Base-by-base conservation (phyloP, 2,113 vertebrate genomes). In the Eudyptes chrysolophus region DNA sequence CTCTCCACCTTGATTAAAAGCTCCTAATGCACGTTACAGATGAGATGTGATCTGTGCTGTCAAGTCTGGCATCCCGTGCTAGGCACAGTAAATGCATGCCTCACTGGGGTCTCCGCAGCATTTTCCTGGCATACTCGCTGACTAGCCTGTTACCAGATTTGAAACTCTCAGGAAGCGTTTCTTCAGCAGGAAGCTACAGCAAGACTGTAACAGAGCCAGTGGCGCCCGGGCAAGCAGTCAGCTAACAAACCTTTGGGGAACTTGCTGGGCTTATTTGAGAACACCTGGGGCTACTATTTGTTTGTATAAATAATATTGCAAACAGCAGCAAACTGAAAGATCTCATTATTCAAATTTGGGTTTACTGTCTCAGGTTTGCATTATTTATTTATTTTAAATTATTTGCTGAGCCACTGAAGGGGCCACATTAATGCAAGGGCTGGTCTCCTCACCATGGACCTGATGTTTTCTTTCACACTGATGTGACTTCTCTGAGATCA, bases 341-440 rank as follows among this genome's bases (percentile, higher is more conserved):
- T 88, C n/a, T 92, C 46, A 70, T 79, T 89, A 85, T 90, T 92
- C 36, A 87, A 83, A 86, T 92, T n/a, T 77, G 49, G 8, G 12
- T 64, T 94, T 84, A 48, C 38, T 70, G 16, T 87, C 52, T 88
- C 72, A 90, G 79, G 16, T 65, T 94, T 72, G 52, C 58, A 20
- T 82, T 85, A 81, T 82, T 96, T 94, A 76, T 83, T 95, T 94
- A 55, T 89, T 94, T 96, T 24, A 76, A 65, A 80, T 32, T 80
- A 77, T 76, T 97, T 84, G n/a, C 46, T 80, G 38, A 89, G 46
- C 58, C 49, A 32, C 46, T 70, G 42, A 93, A 51, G 22, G 32
- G 52, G 9, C 54, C 76, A 29, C 29, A 22, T 87, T 91, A 96
- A 89, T 87, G 54, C 40, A 69, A 74, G 22, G 17, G 12, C 78